Evolutionary conservation across 1,140 invertebrate species (phyloP), one percentile per base, ranked within the genome.

Genomic region (Camponotus pennsylvanicus): DNA sequence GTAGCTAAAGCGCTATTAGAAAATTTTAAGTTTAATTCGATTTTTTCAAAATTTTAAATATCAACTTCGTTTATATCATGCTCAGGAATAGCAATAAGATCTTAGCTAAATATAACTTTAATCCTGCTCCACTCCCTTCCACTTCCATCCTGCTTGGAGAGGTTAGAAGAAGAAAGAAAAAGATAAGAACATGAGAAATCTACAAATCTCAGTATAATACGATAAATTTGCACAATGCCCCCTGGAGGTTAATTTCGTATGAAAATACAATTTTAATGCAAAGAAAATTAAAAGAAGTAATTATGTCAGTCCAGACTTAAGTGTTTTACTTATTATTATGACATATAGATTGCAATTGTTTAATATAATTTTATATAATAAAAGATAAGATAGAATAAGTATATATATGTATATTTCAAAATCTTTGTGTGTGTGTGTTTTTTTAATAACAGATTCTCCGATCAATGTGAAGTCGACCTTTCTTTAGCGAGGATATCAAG

Each of bases 131-230:
- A 45, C 1, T 89, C 86, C 93, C 84, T 45, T 93, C 89, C 93
- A 85, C 52, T 86, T 94, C 93, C 93, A 91, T 93, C 91, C 93
- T 89, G 88, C 91, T 93, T 94, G 91, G 89, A 94, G 89, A 92
- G 89, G 88, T 91, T 92, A 92, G 66, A 78, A 88, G 70, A 91
- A 86, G 64, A 89, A 76, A 79, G 42, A 84, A 83, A 89, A 78
- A 85, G 64, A 92, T 66, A 87, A 86, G 69, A 85, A 91, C 67
- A 92, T 86, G 83, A 87, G 86, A 64, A 86, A 85, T 85, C 32
- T 89, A 88, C 8, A 86, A 86, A 73, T 85, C 49, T 37, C 37
- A 80, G 61, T 87, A 76, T 40, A 73, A 66, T 15, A 75, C 7
- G 52, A 84, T 69, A 45, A 64, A 52, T 45, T 67, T 76, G 85